These are phyloP conservation scores for Pollenia griseotomentosa DNA, from an alignment of 2,888 invertebrate genomes.

Conservation along the genomic window DNA sequence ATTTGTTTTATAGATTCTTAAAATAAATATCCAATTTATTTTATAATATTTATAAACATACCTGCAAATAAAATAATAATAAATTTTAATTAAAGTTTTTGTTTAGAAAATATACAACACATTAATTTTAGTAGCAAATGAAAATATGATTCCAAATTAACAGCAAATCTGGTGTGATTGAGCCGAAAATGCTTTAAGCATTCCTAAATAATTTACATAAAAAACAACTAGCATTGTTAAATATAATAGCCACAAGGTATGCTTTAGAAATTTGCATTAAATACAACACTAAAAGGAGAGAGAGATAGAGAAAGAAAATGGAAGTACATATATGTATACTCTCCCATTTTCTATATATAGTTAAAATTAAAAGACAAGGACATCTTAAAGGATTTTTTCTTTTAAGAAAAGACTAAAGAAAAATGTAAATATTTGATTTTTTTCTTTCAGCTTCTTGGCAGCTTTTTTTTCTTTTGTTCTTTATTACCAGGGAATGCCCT, in stretches of 20 bases:
- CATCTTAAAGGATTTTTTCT: no score
- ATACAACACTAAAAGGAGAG: neutral
- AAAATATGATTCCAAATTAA: neutral
- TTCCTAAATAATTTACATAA: neutral
- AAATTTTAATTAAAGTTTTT: neutral
- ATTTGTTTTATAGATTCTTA: neutral
- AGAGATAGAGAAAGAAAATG: no score
- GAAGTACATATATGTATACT: no score
- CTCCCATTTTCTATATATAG: no score
- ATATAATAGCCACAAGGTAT: neutral
- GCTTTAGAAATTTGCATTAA: neutral
- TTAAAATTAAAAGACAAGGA: no score
- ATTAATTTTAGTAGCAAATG: neutral
- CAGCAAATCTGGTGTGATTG: neutral
- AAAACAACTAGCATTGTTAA: neutral
- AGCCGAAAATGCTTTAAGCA: neutral
- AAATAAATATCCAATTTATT: neutral
- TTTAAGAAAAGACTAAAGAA: no score
- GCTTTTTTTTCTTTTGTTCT: no score
- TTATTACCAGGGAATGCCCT: no score
- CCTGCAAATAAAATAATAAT: constrained; percentile 13
- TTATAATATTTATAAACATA: neutral
- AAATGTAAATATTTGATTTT: no score
- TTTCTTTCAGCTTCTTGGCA: no score
- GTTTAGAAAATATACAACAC: neutral